Evolutionary conservation across 2,797 vertebrate genomes (phyloP).

Genomic region (Craterocephalus amniculus): DNA sequence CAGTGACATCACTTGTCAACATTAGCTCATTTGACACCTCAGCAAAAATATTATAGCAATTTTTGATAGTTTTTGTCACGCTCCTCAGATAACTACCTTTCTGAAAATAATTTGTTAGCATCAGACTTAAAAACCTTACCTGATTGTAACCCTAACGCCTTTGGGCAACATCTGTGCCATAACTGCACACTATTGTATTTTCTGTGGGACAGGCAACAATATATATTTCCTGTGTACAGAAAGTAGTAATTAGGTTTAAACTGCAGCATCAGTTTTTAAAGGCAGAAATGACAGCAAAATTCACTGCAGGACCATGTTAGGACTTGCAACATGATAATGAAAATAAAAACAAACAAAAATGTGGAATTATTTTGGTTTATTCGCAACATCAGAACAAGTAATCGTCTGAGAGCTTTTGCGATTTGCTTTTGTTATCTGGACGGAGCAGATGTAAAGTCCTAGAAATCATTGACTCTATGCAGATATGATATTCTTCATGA

Average conservation of each 20-base stretch:
- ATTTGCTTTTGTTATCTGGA: not conserved
- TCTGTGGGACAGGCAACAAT: not conserved
- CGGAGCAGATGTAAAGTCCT: not conserved
- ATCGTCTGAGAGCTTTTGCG: not conserved
- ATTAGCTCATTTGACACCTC: too few relatives aligned
- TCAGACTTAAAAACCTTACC: too few relatives aligned
- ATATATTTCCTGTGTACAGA: not conserved
- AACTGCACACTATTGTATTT: not conserved
- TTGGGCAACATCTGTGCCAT: not conserved
- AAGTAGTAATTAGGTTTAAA: not conserved
- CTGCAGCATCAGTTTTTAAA: not conserved
- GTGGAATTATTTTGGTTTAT: not conserved
- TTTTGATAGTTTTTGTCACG: too few relatives aligned
- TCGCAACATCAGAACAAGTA: not conserved
- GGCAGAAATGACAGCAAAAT: constrained; percentile 1
- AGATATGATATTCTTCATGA: not conserved
- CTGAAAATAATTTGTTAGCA: too few relatives aligned
- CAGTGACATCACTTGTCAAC: too few relatives aligned
- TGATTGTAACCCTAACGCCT: too few relatives aligned
- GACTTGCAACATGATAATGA: not conserved
- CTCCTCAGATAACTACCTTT: too few relatives aligned
- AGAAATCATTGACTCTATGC: not conserved
- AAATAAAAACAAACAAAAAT: not conserved
- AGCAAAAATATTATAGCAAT: too few relatives aligned
- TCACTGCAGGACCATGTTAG: not conserved